Base-by-base conservation (phyloP, 2,888 invertebrate species). In the Anagyrus pseudococci region DNA sequence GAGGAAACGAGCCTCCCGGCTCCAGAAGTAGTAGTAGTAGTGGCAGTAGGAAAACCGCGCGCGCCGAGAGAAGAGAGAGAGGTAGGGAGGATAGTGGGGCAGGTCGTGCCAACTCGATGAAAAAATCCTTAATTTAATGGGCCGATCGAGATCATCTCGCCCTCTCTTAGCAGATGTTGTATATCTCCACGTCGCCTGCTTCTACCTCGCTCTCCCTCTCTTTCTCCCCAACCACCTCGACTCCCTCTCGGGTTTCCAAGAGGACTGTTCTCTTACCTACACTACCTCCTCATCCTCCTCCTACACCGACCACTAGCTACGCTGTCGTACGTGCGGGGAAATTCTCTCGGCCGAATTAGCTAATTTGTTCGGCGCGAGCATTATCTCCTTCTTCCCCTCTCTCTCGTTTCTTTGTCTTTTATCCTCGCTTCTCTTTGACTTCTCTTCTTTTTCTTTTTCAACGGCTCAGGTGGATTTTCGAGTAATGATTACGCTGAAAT, bases 31-130 rank as follows among this genome's bases (percentile, higher is more conserved):
- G n/a, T n/a, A n/a, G n/a, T n/a, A n/a, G n/a, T n/a, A n/a, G n/a
- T n/a, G n/a, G n/a, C n/a, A n/a, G n/a, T n/a, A n/a, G n/a, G n/a
- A 57, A 64, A 69, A 69, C 64, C 68, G 22, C n/a, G 49, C 43
- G 10, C 17, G 25, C 17, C 26, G n/a, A 37, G 22, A 26, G n/a
- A 40, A 22, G 33, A 23, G 43, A 13, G 54, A 52, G 46, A 25
- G 25, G 43, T 25, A 46, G 15, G 68, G 66, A 64, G 54, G 25
- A 75, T 75, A 78, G 78, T 79, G 76, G 75, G 79, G 78, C 77
- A 79, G 79, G 79, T 79, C 79, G 77, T 70, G 78, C 68, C 43
- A 58, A 52, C 47, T 23, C 50, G 57, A 41, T 47, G 50, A 53
- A 60, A 65, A 67, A 69, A 68, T 67, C 41, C 57, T 67, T 66